Conservation (phyloP, 2,113 vertebrate species). For the Hystrix cristata region DNA sequence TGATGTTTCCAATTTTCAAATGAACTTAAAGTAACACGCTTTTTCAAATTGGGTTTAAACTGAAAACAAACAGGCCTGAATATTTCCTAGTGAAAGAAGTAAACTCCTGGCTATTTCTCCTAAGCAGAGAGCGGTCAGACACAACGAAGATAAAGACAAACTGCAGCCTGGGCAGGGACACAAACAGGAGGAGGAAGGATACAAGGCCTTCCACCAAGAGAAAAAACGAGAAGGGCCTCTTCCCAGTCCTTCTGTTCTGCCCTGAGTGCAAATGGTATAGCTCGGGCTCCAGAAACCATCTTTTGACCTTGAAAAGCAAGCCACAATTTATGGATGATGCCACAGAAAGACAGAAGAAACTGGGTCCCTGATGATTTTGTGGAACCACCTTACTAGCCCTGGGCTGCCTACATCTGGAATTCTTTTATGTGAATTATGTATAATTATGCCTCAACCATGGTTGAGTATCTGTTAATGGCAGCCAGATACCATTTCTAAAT, state of each 20-base stretch:
- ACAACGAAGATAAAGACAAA: neutral
- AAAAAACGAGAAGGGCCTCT: neutral
- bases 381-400: slow-evolving; percentile 1
- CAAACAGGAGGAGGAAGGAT: neutral
- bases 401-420: slow-evolving; percentile 53
- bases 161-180: neutral
- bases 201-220: neutral
- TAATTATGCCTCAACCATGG: slow-evolving; percentile 47
- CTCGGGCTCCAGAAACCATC: neutral
- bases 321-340: neutral
- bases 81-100: neutral
- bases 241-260: neutral
- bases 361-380: neutral
- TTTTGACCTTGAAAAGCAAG: slow-evolving; percentile 38
- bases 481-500: slow-evolving; percentile 59
- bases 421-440: slow-evolving; percentile 41
- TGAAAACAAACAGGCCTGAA: neutral
- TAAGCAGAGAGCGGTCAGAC: neutral
- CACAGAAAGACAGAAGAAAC: neutral
- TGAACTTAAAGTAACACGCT: neutral
- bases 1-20: slow-evolving; percentile 3
- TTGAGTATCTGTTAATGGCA: slow-evolving; percentile 42
- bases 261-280: neutral
- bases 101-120: neutral
- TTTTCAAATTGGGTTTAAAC: neutral